phyloP scores from a whole-genome alignment of 2,113 vertebrate genomes.

The Entelurus aequoreus region DNA sequence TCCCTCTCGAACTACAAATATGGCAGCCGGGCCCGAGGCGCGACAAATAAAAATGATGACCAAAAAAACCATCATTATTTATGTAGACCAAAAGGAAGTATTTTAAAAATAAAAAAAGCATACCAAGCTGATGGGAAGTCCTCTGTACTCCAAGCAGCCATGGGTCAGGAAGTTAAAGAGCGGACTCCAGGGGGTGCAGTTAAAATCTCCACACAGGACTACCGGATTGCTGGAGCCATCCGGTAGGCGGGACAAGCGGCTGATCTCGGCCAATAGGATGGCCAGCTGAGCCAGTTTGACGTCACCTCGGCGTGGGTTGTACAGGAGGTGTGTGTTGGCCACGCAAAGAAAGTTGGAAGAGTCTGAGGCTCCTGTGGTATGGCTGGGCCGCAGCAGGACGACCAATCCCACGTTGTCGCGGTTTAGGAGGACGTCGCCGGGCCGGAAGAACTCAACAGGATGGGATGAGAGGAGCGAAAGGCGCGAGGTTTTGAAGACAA shows the following conservation, averaged over 20 bases:
- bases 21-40: too few relatives aligned
- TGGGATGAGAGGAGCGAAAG: slow-evolving; percentile 82
- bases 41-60: too few relatives aligned
- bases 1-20: too few relatives aligned
- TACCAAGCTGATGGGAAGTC: slow-evolving; percentile 84
- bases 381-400: slow-evolving; percentile 75
- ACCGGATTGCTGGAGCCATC: slow-evolving; percentile 78
- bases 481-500: slow-evolving; percentile 83
- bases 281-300: slow-evolving; percentile 94
- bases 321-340: slow-evolving; percentile 94
- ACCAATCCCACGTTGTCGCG: slow-evolving; percentile 94
- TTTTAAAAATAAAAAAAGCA: slow-evolving; percentile 16
- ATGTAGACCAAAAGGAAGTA: too few relatives aligned
- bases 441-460: slow-evolving; percentile 85
- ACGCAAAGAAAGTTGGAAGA: slow-evolving; percentile 70
- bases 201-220: slow-evolving; percentile 92
- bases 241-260: slow-evolving; percentile 68
- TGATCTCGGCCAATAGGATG: slow-evolving; percentile 89
- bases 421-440: slow-evolving; percentile 81
- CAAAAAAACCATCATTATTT: too few relatives aligned
- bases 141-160: slow-evolving; percentile 81
- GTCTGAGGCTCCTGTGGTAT: background rate
- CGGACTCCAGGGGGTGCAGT: slow-evolving; percentile 89
- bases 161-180: slow-evolving; percentile 86
- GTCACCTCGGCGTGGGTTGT: slow-evolving; percentile 91